Evolutionary conservation across 2,888 invertebrate species (phyloP).

Genomic region (Gonocerus acuteangulatus): DNA sequence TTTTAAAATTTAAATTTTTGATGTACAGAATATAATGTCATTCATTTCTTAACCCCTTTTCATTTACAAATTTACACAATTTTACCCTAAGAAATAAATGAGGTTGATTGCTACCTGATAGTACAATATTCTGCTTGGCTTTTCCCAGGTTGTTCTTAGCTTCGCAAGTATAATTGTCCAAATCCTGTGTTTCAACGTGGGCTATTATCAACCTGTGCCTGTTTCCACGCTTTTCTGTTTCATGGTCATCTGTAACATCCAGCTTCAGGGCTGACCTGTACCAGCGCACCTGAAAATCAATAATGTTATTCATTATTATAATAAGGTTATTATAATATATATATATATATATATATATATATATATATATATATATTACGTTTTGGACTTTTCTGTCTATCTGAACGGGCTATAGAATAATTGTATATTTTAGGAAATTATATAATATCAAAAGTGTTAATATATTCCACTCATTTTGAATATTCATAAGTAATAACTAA

Average conservation of each 20-base stretch:
- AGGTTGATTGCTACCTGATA: conserved; percentile 49
- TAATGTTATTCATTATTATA: neutral
- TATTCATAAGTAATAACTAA: too few relatives aligned
- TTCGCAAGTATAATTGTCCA: conserved; percentile 61
- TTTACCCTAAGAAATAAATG: too few relatives aligned
- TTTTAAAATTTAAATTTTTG: too few relatives aligned
- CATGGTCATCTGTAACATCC: conserved; percentile 57
- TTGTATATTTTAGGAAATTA: too few relatives aligned
- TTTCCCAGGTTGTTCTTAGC: conserved; percentile 60
- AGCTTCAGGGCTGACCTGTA: conserved; percentile 59
- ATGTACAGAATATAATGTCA: too few relatives aligned
- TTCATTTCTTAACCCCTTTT: too few relatives aligned
- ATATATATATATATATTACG: too few relatives aligned
- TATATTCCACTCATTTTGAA: too few relatives aligned
- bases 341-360: neutral
- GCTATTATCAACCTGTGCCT: conserved; percentile 57
- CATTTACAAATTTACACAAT: too few relatives aligned
- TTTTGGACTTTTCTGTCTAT: too few relatives aligned
- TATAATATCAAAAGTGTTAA: too few relatives aligned
- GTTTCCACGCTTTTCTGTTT: conserved; percentile 57
- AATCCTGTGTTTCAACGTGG: conserved; percentile 57
- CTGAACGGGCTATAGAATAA: too few relatives aligned
- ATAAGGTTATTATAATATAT: neutral
- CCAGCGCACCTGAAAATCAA: conserved; percentile 54
- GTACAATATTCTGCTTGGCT: conserved; percentile 54